Evolutionary conservation across 2,888 invertebrate species (phyloP).

Genomic region (Sarcophaga rosellei): DNA sequence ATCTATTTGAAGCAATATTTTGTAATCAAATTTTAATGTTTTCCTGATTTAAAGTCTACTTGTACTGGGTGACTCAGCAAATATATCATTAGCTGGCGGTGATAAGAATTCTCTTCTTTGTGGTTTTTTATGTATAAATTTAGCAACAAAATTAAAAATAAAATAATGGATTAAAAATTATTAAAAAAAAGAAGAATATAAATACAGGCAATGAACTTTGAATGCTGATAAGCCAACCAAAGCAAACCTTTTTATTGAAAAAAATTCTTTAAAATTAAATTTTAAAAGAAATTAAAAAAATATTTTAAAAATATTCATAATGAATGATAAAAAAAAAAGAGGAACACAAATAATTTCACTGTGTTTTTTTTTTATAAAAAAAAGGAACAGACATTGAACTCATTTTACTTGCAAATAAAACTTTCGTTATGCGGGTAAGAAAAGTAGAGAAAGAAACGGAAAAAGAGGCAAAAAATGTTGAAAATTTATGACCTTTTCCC

Average conservation of each 20-base stretch:
- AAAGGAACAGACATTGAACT: background rate
- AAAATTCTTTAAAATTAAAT: too few relatives aligned
- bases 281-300: too few relatives aligned
- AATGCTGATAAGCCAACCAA: too few relatives aligned
- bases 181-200: background rate
- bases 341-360: too few relatives aligned
- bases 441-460: background rate
- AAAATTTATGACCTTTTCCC: constrained; percentile 44
- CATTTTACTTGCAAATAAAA: background rate
- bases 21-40: too few relatives aligned
- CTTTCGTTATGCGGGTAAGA: background rate
- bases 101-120: background rate
- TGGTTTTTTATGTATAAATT: background rate
- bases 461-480: constrained; percentile 7
- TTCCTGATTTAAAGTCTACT: too few relatives aligned
- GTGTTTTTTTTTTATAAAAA: background rate
- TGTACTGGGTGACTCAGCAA: background rate
- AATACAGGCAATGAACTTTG: too few relatives aligned
- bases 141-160: background rate
- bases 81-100: background rate
- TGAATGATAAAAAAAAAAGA: too few relatives aligned
- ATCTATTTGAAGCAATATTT: too few relatives aligned
- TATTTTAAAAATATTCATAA: too few relatives aligned
- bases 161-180: background rate
- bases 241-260: too few relatives aligned